Evolutionary conservation across 2,888 invertebrate genomes (phyloP), one percentile per base, ranked within the genome.

Genomic region (Girardia tigrina): DNA sequence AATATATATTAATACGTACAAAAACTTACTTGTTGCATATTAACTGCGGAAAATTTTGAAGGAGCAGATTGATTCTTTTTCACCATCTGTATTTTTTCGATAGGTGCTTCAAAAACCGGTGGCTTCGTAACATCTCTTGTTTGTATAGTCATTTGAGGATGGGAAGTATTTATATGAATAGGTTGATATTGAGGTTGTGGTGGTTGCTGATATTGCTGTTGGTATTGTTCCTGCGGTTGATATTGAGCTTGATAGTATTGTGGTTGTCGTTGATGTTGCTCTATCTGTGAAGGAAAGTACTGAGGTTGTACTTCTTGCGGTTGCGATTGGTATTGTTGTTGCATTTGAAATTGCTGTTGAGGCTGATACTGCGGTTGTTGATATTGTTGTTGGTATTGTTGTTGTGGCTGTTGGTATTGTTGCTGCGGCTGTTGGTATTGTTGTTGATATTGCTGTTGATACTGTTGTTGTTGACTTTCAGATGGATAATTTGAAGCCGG

Each of bases 21-120:
- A n/a, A n/a, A n/a, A n/a, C n/a, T 56, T 56, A 56, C 56, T 56
- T 56, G 56, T n/a, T 56, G 56, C 56, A 56, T 56, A 56, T 56
- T 56, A 12, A n/a, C 23, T 8, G n/a, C 56, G n/a, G 56, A 16
- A n/a, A 56, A 56, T n/a, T n/a, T 4, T 56, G 56, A 23, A 56
- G 56, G 56, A 12, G 56, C 56, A 56, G 56, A 12, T n/a, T 56
- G 56, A 16, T 56, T 56, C n/a, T 56, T 56, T 56, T 56, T 56
- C 2, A 56, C 56, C 4, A 56, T 56, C 23, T 56, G 56, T n/a
- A 56, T 56, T 56, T 56, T 56, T n/a, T 56, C 56, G 4, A 56
- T 56, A 23, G 56, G 56, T 20, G 56, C 56, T 16, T 56, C 56
- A 56, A 56, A 56, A 56, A 56, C 56, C 2, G 56, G 56, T 56